Conservation (phyloP, 92 coral and sea anemone genomes). For the Galaxea fascicularis region DNA sequence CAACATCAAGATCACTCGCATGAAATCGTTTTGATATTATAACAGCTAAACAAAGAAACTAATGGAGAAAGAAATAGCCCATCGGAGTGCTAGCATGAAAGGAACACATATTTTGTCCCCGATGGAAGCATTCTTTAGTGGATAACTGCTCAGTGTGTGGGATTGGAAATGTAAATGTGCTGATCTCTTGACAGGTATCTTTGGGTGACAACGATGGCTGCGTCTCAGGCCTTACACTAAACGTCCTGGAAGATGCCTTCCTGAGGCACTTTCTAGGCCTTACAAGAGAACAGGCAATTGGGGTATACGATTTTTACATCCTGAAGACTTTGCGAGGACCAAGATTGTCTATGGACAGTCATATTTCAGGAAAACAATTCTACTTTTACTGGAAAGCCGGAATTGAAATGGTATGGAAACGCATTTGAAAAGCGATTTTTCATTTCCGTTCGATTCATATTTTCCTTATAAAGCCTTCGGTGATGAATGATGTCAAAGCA, state of each 20-base stretch:
- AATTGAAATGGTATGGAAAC: conserved; percentile 28
- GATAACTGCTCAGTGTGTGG: conserved; percentile 9
- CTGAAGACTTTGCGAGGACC: conserved; percentile 23
- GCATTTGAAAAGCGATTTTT: background rate
- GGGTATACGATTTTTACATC: background rate
- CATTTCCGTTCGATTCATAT: conserved; percentile 1
- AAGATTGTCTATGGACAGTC: conserved; percentile 6
- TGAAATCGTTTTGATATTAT: background rate
- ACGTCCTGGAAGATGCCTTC: conserved; percentile 22
- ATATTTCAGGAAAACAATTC: conserved; percentile 15
- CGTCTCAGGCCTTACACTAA: conserved; percentile 10
- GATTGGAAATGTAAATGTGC: background rate
- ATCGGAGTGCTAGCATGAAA: conserved; percentile 2
- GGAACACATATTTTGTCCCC: conserved; percentile 4
- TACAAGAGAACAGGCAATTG: conserved; percentile 15
- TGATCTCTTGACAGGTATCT: conserved; percentile 34
- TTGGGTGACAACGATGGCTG: background rate
- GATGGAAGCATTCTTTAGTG: background rate
- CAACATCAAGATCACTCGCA: conserved; percentile 13
- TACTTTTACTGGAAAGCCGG: conserved; percentile 28
- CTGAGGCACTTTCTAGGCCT: conserved; percentile 22
- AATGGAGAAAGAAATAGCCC: conserved; percentile 13
- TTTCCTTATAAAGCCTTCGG: conserved; percentile 15
- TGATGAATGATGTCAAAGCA: background rate
- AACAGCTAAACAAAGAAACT: background rate